A percentile compares a stretch with the other conserved stretches of the same genome.
phyloP scores from a whole-genome alignment of 1,140 invertebrate species.

The Ceratina australensis region DNA sequence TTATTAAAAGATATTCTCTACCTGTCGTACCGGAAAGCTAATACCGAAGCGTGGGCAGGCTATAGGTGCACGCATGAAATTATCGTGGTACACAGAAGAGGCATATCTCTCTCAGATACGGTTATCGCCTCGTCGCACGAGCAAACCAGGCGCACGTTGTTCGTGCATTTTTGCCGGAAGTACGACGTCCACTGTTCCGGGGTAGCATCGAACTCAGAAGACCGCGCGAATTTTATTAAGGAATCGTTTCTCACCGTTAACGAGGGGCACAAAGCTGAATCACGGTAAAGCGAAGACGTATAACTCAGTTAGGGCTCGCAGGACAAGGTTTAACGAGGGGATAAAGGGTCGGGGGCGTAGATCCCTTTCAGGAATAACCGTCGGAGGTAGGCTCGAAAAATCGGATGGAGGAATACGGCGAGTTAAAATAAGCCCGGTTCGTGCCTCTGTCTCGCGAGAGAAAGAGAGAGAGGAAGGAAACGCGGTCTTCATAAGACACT shows the following conservation, averaged over 20 bases:
- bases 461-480: neutral
- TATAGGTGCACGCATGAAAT: constrained; percentile 40
- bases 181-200: constrained; percentile 9
- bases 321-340: constrained; percentile 40
- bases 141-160: neutral
- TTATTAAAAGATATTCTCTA: constrained; percentile 1
- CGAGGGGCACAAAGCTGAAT: neutral
- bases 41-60: neutral
- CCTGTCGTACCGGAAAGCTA: constrained; percentile 1
- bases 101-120: constrained; percentile 45
- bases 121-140: constrained; percentile 40
- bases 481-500: constrained; percentile 25
- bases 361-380: constrained; percentile 11
- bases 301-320: constrained; percentile 6
- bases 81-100: constrained; percentile 34
- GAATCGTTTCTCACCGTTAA: neutral
- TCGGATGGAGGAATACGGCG: constrained; percentile 29
- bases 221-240: neutral
- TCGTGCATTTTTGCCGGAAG: constrained; percentile 27
- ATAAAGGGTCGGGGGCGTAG: constrained; percentile 10
- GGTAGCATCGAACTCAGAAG: neutral
- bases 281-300: neutral
- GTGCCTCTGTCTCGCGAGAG: neutral
- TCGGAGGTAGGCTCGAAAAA: constrained; percentile 34
- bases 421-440: constrained; percentile 40